Conservation (phyloP, 2,797 vertebrate species). For the Phoeniculus purpureus region DNA sequence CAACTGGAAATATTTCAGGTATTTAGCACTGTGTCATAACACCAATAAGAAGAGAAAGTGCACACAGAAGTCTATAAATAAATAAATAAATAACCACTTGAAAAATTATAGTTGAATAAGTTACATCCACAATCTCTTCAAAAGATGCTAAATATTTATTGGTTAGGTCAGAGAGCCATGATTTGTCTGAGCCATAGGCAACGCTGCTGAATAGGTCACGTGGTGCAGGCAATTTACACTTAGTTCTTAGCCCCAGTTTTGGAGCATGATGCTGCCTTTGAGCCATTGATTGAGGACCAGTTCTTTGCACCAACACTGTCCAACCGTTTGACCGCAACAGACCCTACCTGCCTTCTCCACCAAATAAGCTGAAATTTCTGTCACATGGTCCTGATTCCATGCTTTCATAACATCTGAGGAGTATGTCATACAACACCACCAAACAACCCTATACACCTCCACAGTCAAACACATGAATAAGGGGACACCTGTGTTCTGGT, state of each 20-base stretch:
- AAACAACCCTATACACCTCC: neutral
- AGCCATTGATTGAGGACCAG: neutral
- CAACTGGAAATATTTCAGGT: neutral
- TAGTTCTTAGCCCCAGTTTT: neutral
- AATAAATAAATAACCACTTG: neutral
- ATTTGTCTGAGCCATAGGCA: neutral
- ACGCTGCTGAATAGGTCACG: conserved; percentile 1
- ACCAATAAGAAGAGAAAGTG: neutral
- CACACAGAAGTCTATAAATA: neutral
- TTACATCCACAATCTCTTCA: neutral
- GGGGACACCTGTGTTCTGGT: neutral
- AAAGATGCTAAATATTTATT: conserved; percentile 12
- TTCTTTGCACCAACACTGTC: neutral
- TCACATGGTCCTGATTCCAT: neutral
- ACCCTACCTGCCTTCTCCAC: neutral
- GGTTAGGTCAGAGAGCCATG: neutral
- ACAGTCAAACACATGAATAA: neutral
- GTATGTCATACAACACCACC: neutral
- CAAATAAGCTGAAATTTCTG: neutral
- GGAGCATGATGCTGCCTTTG: neutral
- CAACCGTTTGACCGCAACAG: neutral
- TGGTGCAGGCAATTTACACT: neutral
- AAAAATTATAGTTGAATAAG: conserved; percentile 1
- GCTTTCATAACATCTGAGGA: neutral
- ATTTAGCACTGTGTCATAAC: neutral